A percentile compares a stretch with the other conserved stretches of the same genome.
phyloP scores from a whole-genome alignment of 1,140 invertebrate genomes.

The Odontomachus brunneus region DNA sequence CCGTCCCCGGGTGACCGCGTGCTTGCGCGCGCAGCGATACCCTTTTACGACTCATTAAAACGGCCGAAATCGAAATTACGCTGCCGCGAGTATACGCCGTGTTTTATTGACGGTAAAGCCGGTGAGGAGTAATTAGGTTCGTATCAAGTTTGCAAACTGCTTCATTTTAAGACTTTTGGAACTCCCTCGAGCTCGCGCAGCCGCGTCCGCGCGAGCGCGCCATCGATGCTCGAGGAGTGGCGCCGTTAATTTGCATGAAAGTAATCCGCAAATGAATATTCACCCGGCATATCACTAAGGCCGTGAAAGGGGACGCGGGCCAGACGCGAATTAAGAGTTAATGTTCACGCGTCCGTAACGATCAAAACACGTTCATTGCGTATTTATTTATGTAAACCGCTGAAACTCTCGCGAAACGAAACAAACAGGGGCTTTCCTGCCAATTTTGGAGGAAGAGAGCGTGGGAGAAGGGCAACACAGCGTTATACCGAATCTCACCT shows the following conservation, averaged over 20 bases:
- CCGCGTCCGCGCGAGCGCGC: slow-evolving; percentile 12
- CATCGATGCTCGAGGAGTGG: slow-evolving; percentile 47
- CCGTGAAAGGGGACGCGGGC: slow-evolving; percentile 33
- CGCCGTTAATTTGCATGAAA: slow-evolving; percentile 61
- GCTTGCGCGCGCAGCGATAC: slow-evolving; percentile 1
- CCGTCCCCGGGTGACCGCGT: neutral
- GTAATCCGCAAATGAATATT: slow-evolving; percentile 62
- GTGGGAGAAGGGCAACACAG: too few species aligned
- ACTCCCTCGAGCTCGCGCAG: slow-evolving; percentile 17
- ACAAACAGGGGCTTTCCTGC: slow-evolving; percentile 21
- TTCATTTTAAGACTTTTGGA: slow-evolving; percentile 60
- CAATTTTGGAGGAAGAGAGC: slow-evolving; percentile 5
- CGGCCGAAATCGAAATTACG: slow-evolving; percentile 53
- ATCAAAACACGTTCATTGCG: slow-evolving; percentile 56
- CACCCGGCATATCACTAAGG: slow-evolving; percentile 54
- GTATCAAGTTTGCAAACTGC: slow-evolving; percentile 58
- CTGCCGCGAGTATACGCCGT: slow-evolving; percentile 9
- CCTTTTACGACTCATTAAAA: slow-evolving; percentile 55
- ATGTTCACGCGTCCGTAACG: slow-evolving; percentile 54
- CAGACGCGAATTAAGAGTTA: slow-evolving; percentile 50
- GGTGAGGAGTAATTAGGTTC: slow-evolving; percentile 49
- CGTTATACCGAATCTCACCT: too few species aligned
- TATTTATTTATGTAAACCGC: slow-evolving; percentile 56
- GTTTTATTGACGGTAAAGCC: slow-evolving; percentile 55
- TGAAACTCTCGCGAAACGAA: slow-evolving; percentile 27